phyloP scores from a whole-genome alignment of 2,113 vertebrate genomes.

The Triplophysa siluroides region DNA sequence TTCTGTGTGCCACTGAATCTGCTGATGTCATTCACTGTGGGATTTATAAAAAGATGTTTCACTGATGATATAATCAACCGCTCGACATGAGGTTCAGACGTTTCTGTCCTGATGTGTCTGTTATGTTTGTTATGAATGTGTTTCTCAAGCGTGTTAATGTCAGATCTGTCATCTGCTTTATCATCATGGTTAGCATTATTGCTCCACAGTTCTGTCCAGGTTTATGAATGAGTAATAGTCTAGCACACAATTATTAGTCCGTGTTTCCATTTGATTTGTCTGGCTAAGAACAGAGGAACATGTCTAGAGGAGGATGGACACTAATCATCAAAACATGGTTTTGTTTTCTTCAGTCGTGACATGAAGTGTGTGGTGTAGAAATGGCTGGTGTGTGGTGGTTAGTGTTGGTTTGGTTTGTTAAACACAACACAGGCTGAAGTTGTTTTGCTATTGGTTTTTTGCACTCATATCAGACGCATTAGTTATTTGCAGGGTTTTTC shows the following conservation, averaged over 20 bases:
- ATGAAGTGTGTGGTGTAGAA: too few relatives aligned
- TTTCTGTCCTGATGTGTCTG: background rate
- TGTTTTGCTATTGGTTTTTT: too few relatives aligned
- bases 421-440: too few relatives aligned
- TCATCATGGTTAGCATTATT: slow-evolving; percentile 1
- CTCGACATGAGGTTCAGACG: background rate
- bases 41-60: background rate
- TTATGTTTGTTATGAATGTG: slow-evolving; percentile 19
- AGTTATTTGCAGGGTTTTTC: too few relatives aligned
- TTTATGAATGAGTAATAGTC: background rate
- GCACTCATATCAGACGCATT: too few relatives aligned
- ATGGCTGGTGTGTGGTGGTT: too few relatives aligned
- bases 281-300: background rate
- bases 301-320: background rate
- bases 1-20: slow-evolving; percentile 30
- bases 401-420: too few relatives aligned
- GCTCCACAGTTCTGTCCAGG: background rate
- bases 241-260: background rate
- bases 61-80: slow-evolving; percentile 7
- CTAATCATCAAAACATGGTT: background rate
- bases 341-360: background rate
- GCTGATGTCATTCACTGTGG: slow-evolving; percentile 12
- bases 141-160: background rate
- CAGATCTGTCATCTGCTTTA: slow-evolving; percentile 13
- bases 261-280: background rate